phyloP scores from a whole-genome alignment of 2,888 invertebrate genomes.

The Andrena praecox region DNA sequence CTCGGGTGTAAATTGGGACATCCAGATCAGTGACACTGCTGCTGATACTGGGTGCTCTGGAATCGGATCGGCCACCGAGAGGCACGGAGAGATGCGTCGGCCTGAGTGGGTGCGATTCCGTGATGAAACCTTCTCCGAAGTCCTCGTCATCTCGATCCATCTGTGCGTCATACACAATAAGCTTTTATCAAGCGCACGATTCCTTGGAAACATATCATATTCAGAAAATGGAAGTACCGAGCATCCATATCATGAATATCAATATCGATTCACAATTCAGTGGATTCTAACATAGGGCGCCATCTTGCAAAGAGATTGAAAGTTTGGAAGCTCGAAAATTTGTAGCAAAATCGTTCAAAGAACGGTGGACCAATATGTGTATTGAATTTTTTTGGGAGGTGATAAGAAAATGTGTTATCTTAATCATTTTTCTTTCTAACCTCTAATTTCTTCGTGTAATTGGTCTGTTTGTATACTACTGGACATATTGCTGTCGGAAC shows the following conservation, averaged over 20 bases:
- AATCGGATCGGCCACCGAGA: conserved; percentile 77
- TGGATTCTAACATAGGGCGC: background rate
- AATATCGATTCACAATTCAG: background rate
- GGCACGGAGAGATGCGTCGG: conserved; percentile 86
- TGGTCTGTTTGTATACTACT: background rate
- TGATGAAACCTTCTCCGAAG: conserved; percentile 86
- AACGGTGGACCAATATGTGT: no score
- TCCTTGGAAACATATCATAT: background rate
- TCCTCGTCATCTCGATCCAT: conserved; percentile 83
- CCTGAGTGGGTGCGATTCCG: conserved; percentile 86
- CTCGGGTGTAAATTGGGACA: conserved; percentile 86
- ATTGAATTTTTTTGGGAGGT: no score
- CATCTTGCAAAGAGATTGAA: background rate
- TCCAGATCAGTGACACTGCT: conserved; percentile 87
- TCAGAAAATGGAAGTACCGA: no score
- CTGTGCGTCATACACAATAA: conserved; percentile 31
- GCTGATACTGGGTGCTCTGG: conserved; percentile 86
- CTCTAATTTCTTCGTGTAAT: background rate
- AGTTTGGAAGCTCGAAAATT: no score
- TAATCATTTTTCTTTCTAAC: no score
- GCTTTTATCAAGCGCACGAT: background rate
- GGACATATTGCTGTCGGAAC: background rate
- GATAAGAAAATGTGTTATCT: no score
- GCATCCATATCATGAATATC: no score
- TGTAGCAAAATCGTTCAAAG: no score